A percentile compares a stretch with the other conserved stretches of the same genome.
Evolutionary conservation across 2,113 vertebrate genomes (phyloP).

Genomic region (Toxotes chatareus): DNA sequence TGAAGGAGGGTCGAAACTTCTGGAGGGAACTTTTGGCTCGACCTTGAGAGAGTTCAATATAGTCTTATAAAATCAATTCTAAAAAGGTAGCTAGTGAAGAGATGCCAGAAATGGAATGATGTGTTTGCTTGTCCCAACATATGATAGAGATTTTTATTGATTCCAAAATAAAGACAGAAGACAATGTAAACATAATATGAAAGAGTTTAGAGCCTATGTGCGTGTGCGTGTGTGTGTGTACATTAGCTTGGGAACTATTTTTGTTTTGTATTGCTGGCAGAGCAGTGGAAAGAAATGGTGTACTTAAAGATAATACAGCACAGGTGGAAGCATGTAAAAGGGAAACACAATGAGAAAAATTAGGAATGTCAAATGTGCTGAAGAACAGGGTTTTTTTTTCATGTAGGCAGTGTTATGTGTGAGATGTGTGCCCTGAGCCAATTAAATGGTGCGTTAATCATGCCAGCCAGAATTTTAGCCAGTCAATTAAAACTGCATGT

Average conservation of each 20-base stretch:
- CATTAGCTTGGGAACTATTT: no score
- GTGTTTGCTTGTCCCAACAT: not conserved
- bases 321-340: not conserved
- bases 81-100: slow-evolving; percentile 11
- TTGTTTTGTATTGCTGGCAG: not conserved
- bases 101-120: slow-evolving; percentile 18
- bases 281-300: not conserved
- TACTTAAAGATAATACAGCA: not conserved
- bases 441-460: slow-evolving; percentile 59
- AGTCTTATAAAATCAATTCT: slow-evolving; percentile 17
- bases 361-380: not conserved
- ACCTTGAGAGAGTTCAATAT: slow-evolving; percentile 21
- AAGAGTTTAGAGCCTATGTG: not conserved
- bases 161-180: not conserved
- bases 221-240: no score
- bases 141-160: not conserved
- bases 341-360: not conserved
- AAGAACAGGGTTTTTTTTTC: not conserved
- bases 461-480: slow-evolving; percentile 52
- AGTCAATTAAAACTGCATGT: slow-evolving; percentile 68
- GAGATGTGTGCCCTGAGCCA: slow-evolving; percentile 40
- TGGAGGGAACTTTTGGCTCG: slow-evolving; percentile 7
- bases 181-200: not conserved
- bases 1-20: slow-evolving; percentile 8
- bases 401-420: slow-evolving; percentile 16